Evolutionary conservation across 2,113 vertebrate genomes (phyloP), one percentile per base, ranked within the genome.

Genomic region (Rhea americana): DNA sequence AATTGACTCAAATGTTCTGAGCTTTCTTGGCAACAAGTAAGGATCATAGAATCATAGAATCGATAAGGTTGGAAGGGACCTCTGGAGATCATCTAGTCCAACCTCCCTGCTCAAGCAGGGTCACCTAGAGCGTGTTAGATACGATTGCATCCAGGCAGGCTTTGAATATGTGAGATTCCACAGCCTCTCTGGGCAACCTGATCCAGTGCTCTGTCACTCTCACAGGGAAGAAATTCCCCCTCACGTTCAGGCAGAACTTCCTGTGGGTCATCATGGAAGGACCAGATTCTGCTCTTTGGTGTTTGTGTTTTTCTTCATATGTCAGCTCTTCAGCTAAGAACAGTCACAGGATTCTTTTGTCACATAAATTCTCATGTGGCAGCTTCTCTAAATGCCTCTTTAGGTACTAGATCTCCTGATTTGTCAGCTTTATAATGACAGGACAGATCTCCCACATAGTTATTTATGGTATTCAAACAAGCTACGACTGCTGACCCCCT

Each of bases 391-490:
- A 63, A 67, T 82, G 13, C 37, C 8, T 76, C 17, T 83, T 71
- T 56, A 7, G 78, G 39, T 48, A 39, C 51, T 22, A 24, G 32
- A 80, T 80, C 19, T 73, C n/a, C 37, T 71, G 25, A 26, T 56
- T 82, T 87, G 56, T 85, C 51, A 72, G 41, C 59, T 93, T 87
- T 83, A 22, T 48, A 56, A 28, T 37, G 51, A 28, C 24, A 39
- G 19, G n/a, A 16, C 0, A 2, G 30, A 6, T 25, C 19, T 81
- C 19, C 5, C 10, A 55, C 47, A 18, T 26, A 66, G 63, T 0
- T 0, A 11, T 39, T 7, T n/a, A 58, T 74, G 47, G n/a, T 32
- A 74, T 81, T 32, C 25, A 22, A 41, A 63, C 0, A 5, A 72
- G 8, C 37, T 20, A 26, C 48, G 32, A 6, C 55, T 70, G 61